Evolutionary conservation across 2,113 vertebrate species (phyloP).

Genomic region (Collichthys lucidus): DNA sequence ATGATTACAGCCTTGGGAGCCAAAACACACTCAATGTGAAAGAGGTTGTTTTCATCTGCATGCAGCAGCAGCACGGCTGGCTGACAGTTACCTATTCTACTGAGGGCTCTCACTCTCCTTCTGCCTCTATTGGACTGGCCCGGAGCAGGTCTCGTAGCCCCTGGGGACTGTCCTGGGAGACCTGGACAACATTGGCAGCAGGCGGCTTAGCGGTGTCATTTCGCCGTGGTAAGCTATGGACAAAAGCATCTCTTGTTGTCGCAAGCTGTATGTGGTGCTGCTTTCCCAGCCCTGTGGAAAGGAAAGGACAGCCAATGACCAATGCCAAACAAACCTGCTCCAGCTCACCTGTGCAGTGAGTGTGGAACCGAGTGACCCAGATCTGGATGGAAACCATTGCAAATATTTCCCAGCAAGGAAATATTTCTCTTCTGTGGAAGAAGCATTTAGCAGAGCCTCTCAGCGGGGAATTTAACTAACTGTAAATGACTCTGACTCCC

Average conservation of each 20-base stretch:
- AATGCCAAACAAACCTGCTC: conserved; percentile 81
- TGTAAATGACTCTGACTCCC: conserved; percentile 78
- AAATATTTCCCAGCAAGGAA: conserved; percentile 82
- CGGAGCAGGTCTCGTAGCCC: conserved; percentile 56
- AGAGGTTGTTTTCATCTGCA: conserved; percentile 78
- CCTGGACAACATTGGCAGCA: conserved; percentile 72
- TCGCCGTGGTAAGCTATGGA: conserved; percentile 59
- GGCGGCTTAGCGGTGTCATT: conserved; percentile 72
- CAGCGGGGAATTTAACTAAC: conserved; percentile 77
- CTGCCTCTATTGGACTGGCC: conserved; percentile 55
- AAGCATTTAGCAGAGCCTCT: conserved; percentile 76
- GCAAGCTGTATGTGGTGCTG: conserved; percentile 75
- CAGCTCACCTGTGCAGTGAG: conserved; percentile 82
- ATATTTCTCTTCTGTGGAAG: conserved; percentile 65
- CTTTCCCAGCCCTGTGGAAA: conserved; percentile 80
- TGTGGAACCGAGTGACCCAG: conserved; percentile 79
- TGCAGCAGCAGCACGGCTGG: conserved; percentile 62
- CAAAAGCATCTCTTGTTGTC: conserved; percentile 83
- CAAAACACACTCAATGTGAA: conserved; percentile 80
- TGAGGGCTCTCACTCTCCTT: conserved; percentile 66
- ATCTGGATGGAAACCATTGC: conserved; percentile 84
- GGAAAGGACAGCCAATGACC: conserved; percentile 79
- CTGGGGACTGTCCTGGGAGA: conserved; percentile 71
- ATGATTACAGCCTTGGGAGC: conserved; percentile 76
- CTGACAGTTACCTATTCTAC: conserved; percentile 75